Evolutionary conservation across 2,888 invertebrate genomes (phyloP).

Genomic region (Reticulitermes lucifugus): DNA sequence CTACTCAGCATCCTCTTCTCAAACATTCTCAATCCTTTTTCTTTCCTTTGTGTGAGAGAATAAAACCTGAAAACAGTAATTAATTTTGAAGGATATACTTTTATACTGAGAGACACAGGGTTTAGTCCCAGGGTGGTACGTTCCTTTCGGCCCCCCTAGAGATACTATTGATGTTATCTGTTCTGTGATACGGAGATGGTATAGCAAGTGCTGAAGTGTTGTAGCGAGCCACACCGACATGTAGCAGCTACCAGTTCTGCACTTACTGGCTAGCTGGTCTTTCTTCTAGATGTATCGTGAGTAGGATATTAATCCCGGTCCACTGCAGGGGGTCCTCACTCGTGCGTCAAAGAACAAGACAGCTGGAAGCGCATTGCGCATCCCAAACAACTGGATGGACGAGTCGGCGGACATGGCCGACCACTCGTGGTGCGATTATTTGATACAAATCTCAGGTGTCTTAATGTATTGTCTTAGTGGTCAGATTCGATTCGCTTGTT

Average conservation of each 20-base stretch:
- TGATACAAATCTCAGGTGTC: constrained; percentile 3
- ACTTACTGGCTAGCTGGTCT: constrained; percentile 5
- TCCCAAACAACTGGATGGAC: constrained; percentile 41
- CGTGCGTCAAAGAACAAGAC: constrained; percentile 46
- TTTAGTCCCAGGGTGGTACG: background rate
- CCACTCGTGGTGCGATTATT: background rate
- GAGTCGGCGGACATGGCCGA: background rate
- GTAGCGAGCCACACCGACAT: background rate
- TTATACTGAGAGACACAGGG: background rate
- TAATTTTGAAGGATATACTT: no score
- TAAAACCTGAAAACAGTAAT: no score
- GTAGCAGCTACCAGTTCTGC: constrained; percentile 11
- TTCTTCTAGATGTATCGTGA: constrained; percentile 25
- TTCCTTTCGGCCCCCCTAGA: background rate
- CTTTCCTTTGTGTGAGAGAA: no score
- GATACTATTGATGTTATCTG: background rate
- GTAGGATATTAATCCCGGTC: constrained; percentile 40
- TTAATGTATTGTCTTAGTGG: constrained; percentile 4
- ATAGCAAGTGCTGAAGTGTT: constrained; percentile 2
- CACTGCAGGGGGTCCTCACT: constrained; percentile 45
- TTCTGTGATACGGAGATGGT: background rate
- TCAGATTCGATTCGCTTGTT: background rate
- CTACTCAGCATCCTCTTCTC: no score
- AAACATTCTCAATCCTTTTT: no score
- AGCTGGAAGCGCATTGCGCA: constrained; percentile 32